A percentile compares a stretch with the other conserved stretches of the same genome.
Conservation (phyloP, 2,888 invertebrate genomes). For the Oxyteleia sp. region DNA sequence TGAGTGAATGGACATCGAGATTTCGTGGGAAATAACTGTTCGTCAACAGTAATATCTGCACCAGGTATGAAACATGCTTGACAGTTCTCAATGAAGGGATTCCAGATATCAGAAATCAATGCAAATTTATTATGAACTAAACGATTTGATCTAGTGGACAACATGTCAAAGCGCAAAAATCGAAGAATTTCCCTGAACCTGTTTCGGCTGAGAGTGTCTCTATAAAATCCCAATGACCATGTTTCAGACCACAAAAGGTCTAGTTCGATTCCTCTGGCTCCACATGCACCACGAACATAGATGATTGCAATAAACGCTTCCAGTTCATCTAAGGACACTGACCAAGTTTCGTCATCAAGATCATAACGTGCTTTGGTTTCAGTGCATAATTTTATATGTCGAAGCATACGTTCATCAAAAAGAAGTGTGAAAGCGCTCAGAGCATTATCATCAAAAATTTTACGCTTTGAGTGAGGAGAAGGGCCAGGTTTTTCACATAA, state of each 20-base stretch:
- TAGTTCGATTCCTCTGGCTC: slow-evolving; percentile 14
- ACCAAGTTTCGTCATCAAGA: slow-evolving; percentile 19
- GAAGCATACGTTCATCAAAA: slow-evolving; percentile 19
- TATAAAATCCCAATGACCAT: slow-evolving; percentile 65
- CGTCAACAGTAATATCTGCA: slow-evolving; percentile 74
- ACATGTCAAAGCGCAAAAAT: slow-evolving; percentile 73
- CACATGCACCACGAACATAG: slow-evolving; percentile 25
- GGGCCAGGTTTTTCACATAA: slow-evolving; percentile 32
- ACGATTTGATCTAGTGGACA: slow-evolving; percentile 64
- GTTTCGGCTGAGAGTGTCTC: slow-evolving; percentile 47
- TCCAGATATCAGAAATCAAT: slow-evolving; percentile 74
- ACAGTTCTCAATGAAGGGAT: slow-evolving; percentile 74
- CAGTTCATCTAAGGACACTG: slow-evolving; percentile 31
- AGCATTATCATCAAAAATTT: slow-evolving; percentile 10
- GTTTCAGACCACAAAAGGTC: slow-evolving; percentile 31
- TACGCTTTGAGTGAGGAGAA: slow-evolving; percentile 24
- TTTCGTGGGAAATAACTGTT: slow-evolving; percentile 79
- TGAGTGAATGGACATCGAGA: slow-evolving; percentile 79
- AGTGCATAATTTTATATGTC: slow-evolving; percentile 40
- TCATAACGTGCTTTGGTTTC: slow-evolving; percentile 35
- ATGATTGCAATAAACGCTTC: slow-evolving; percentile 38
- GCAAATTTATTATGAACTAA: slow-evolving; percentile 75
- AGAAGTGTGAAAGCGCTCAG: slow-evolving; percentile 27
- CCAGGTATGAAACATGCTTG: slow-evolving; percentile 73
- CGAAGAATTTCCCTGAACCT: slow-evolving; percentile 54